These are phyloP conservation scores for Muntiacus reevesi DNA, from an alignment of 2,113 vertebrate species.

Conservation along the genomic window DNA sequence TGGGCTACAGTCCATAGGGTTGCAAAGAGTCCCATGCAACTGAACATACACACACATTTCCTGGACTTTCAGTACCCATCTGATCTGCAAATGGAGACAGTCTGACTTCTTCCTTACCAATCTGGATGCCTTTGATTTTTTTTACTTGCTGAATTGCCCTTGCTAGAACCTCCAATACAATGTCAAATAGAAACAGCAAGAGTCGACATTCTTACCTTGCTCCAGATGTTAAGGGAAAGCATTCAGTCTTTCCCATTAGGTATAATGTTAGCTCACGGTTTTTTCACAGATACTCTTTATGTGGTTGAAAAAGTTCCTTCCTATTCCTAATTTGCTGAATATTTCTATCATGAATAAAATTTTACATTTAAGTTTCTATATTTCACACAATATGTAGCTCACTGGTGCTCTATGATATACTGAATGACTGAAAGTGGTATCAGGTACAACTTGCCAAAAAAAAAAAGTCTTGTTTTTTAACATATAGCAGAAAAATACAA, in stretches of 20 bases:
- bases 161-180: background rate
- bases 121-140: background rate
- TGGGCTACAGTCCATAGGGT: background rate
- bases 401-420: background rate
- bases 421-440: background rate
- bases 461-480: background rate
- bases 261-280: background rate
- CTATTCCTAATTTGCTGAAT: background rate
- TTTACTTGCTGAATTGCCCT: background rate
- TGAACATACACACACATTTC: background rate
- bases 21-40: background rate
- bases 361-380: background rate
- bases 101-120: background rate
- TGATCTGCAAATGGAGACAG: background rate
- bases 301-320: background rate
- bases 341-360: slow-evolving; percentile 15
- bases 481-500: background rate
- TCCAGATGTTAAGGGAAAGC: background rate
- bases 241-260: background rate
- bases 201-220: background rate
- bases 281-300: background rate
- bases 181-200: background rate
- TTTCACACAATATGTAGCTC: background rate
- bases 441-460: background rate
- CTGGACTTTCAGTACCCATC: background rate